A percentile compares a stretch with the other conserved stretches of the same genome.
Conservation (phyloP, 2,113 vertebrate species). For the Plotosus lineatus region DNA sequence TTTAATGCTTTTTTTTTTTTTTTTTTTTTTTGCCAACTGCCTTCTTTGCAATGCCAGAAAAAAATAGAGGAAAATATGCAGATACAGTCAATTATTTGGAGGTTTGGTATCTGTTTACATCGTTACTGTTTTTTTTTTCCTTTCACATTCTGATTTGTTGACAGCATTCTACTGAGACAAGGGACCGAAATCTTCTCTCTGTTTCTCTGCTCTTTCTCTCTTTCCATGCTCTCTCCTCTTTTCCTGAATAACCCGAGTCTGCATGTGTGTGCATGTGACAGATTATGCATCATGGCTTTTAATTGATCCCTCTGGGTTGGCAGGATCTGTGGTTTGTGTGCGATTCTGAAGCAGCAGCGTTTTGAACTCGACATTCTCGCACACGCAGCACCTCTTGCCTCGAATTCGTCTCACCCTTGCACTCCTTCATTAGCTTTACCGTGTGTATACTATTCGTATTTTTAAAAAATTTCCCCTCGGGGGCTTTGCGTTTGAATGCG, state of each 20-base stretch:
- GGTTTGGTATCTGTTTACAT: conserved; percentile 40
- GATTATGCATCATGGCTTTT: conserved; percentile 70
- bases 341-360: conserved; percentile 56
- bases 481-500: conserved; percentile 9
- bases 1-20: conserved; percentile 3
- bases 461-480: background rate
- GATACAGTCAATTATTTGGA: conserved; percentile 38
- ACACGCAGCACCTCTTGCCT: conserved; percentile 43
- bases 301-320: conserved; percentile 75
- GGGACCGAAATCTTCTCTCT: conserved; percentile 18
- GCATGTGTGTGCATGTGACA: conserved; percentile 46
- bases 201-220: background rate
- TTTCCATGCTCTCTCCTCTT: conserved; percentile 12
- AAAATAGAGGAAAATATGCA: conserved; percentile 43
- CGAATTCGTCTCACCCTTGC: conserved; percentile 47
- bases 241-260: conserved; percentile 59
- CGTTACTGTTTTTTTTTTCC: conserved; percentile 20
- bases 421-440: conserved; percentile 58
- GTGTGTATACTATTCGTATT: conserved; percentile 22
- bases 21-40: background rate
- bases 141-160: conserved; percentile 48
- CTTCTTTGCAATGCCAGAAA: background rate
- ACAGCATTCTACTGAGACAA: conserved; percentile 35
- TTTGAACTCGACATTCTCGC: conserved; percentile 63
- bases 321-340: conserved; percentile 52